Evolutionary conservation across 2,888 invertebrate species (phyloP).

Genomic region (Adela reaumurella): DNA sequence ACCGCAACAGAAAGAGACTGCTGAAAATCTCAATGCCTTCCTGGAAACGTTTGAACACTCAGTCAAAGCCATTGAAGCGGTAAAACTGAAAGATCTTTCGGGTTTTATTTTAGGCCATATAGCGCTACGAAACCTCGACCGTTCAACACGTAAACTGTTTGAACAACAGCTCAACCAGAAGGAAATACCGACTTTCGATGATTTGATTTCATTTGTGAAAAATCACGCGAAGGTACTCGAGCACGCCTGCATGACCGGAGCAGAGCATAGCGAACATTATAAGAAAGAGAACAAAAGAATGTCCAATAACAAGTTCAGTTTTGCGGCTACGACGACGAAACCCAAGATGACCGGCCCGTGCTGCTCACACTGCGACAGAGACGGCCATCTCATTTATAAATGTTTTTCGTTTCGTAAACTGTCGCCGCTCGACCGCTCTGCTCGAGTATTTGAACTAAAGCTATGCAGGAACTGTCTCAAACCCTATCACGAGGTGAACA

Average conservation of each 20-base stretch:
- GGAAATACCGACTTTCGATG: no score
- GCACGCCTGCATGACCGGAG: no score
- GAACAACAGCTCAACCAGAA: no score
- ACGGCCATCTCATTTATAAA: background rate
- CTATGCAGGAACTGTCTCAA: background rate
- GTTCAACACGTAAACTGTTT: no score
- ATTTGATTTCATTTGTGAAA: no score
- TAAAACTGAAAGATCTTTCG: slow-evolving; percentile 5
- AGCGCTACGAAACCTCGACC: slow-evolving; percentile 1
- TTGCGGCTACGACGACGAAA: no score
- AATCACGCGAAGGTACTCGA: no score
- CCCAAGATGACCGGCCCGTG: background rate
- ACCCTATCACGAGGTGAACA: background rate
- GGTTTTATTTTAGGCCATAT: slow-evolving; percentile 7
- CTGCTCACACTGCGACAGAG: background rate
- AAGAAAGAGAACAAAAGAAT: no score
- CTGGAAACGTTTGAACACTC: slow-evolving; percentile 8
- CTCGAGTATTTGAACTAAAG: background rate
- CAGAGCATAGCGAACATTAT: no score
- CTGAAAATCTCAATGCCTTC: slow-evolving; percentile 1
- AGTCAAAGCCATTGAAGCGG: slow-evolving; percentile 7
- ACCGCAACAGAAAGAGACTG: background rate
- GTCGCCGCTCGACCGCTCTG: background rate
- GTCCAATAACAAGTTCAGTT: no score
- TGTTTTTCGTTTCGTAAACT: background rate